phyloP scores from a whole-genome alignment of 2,113 vertebrate species.

The Syrrhaptes paradoxus region DNA sequence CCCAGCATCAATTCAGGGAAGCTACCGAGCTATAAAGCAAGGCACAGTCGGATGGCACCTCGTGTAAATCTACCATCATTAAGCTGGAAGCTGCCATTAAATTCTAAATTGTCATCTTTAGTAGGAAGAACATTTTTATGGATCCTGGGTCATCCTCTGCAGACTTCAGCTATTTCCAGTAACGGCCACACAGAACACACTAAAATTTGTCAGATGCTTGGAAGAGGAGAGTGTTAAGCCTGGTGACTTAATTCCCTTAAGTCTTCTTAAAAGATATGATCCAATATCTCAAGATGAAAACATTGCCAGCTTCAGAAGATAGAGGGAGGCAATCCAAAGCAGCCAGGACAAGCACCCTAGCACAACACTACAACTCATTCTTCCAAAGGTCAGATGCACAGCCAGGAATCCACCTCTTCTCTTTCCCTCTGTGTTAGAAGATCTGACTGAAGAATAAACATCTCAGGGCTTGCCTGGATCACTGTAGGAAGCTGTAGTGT shows the following conservation, averaged over 20 bases:
- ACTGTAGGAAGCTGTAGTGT: not conserved
- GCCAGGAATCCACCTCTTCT: not conserved
- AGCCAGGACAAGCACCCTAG: not conserved
- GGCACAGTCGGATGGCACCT: not conserved
- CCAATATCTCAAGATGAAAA: not conserved
- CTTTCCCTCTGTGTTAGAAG: not conserved
- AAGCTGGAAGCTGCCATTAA: not conserved
- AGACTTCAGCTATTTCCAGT: slow-evolving; percentile 46
- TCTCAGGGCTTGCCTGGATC: not conserved
- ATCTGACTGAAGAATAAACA: not conserved
- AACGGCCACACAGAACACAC: not conserved
- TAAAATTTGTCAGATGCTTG: not conserved
- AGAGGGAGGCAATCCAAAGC: not conserved
- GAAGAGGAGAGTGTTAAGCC: not conserved
- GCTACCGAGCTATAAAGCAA: not conserved
- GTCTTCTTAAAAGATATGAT: slow-evolving; percentile 11
- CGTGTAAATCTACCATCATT: not conserved
- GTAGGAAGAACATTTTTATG: slow-evolving; percentile 34
- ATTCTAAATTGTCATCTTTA: slow-evolving; percentile 38
- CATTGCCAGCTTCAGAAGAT: not conserved
- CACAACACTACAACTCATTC: not conserved
- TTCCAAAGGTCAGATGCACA: not conserved
- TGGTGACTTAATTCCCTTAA: slow-evolving; percentile 18
- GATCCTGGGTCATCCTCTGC: not conserved
- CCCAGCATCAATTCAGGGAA: not conserved